Percentiles rank a stretch among this genome's conserved stretches.
Conservation (phyloP, 1,140 invertebrate species). For the Andricus grossulariae region DNA sequence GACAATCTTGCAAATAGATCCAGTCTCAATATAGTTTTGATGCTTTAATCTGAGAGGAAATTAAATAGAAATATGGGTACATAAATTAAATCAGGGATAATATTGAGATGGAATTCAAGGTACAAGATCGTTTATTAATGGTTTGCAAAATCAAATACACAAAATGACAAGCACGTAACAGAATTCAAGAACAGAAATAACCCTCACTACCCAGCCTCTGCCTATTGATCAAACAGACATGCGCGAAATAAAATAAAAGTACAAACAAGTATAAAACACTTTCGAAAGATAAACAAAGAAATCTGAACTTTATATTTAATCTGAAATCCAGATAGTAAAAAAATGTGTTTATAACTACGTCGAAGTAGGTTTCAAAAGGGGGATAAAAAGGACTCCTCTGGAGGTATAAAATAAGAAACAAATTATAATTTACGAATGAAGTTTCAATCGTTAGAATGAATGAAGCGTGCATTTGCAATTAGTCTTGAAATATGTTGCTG, state of each 20-base stretch:
- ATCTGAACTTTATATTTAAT: not conserved
- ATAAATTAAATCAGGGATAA: not conserved
- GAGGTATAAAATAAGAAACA: no score
- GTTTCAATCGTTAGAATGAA: no score
- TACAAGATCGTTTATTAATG: conserved; percentile 11
- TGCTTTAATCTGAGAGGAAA: no score
- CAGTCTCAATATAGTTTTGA: not conserved
- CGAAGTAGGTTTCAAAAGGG: no score
- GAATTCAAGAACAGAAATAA: conserved; percentile 29
- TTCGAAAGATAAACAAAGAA: not conserved
- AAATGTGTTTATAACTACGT: no score
- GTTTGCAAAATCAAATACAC: not conserved
- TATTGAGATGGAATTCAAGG: not conserved
- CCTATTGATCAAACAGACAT: conserved; percentile 28
- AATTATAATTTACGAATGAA: no score
- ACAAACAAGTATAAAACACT: conserved; percentile 34
- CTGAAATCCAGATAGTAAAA: not conserved
- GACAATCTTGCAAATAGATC: not conserved
- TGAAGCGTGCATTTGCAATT: no score
- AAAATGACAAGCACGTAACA: conserved; percentile 27
- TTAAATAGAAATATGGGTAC: not conserved
- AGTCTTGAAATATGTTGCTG: no score
- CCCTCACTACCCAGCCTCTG: conserved; percentile 23
- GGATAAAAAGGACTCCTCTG: no score
- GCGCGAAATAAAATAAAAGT: conserved; percentile 21